A percentile compares a stretch with the other conserved stretches of the same genome.
These are phyloP conservation scores for Varanus komodoensis DNA, from an alignment of 2,113 vertebrate genomes.

Conservation along the genomic window DNA sequence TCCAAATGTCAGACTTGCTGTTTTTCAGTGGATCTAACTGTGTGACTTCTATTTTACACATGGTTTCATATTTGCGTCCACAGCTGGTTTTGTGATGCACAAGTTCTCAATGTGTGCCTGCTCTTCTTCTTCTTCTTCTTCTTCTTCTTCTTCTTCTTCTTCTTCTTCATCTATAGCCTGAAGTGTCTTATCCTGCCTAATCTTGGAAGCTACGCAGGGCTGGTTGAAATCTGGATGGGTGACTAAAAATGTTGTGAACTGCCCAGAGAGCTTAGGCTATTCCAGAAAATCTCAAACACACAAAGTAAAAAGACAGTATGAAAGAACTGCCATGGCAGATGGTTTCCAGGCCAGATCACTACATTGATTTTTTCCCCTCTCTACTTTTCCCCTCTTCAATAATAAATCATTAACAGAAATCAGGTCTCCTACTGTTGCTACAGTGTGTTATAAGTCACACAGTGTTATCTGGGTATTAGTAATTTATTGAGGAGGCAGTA, in stretches of 20 bases:
- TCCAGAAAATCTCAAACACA: conserved; percentile 49
- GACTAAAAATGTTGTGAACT: too few relatives aligned
- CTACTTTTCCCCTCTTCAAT: conserved; percentile 22
- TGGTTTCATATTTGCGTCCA: not conserved
- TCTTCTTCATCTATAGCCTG: too few relatives aligned
- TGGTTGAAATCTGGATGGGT: too few relatives aligned
- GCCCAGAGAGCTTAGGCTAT: too few relatives aligned
- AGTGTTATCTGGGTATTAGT: conserved; percentile 68
- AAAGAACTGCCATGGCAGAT: conserved; percentile 37
- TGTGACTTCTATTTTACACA: not conserved
- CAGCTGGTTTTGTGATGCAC: not conserved
- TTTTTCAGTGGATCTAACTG: not conserved
- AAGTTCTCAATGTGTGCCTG: not conserved
- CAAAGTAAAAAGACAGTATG: conserved; percentile 12
- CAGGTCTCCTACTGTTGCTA: conserved; percentile 60
- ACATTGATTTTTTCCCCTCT: conserved; percentile 48
- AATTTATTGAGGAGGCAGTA: conserved; percentile 69
- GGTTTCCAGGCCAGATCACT: conserved; percentile 53
- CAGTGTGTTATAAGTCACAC: conserved; percentile 63
- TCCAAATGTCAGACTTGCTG: not conserved
- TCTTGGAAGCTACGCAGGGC: too few relatives aligned
- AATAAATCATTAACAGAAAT: conserved; percentile 65
- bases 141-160: too few relatives aligned
- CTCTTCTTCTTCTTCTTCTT: not conserved
- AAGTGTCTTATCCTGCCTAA: too few relatives aligned